These are phyloP conservation scores for Polyommatus icarus DNA, from an alignment of 2,888 invertebrate genomes.

Conservation along the genomic window DNA sequence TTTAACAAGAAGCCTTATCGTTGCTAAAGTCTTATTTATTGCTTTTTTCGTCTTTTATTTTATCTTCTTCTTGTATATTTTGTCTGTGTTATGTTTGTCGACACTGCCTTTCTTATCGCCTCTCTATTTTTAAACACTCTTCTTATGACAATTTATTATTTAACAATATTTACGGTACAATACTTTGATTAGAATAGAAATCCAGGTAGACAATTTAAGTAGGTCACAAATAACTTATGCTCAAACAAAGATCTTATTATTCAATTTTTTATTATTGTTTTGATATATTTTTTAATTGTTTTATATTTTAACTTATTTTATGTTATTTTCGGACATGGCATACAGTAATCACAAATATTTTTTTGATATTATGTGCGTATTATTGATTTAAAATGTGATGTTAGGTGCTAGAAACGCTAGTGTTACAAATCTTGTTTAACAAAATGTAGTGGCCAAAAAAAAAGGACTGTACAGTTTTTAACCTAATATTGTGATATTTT, in stretches of 20 bases:
- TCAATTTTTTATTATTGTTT: neutral
- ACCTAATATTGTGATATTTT: slow-evolving; percentile 21
- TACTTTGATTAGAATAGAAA: neutral
- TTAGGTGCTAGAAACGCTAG: neutral
- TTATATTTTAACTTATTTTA: neutral
- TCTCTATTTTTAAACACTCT: neutral
- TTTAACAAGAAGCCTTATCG: too few relatives aligned
- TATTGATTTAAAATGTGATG: slow-evolving; percentile 4
- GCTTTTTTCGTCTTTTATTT: too few relatives aligned
- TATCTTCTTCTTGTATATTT: too few relatives aligned
- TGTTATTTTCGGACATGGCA: neutral
- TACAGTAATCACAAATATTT: neutral
- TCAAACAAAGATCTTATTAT: slow-evolving; percentile 4
- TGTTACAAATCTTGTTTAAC: neutral
- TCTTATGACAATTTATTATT: neutral
- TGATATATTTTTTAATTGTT: neutral
- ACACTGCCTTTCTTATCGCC: neutral
- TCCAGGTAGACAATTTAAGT: neutral
- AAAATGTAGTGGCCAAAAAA: neutral
- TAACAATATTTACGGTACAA: neutral
- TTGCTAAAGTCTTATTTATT: too few relatives aligned
- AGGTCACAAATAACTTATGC: neutral
- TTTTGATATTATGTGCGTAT: neutral
- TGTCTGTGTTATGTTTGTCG: neutral
- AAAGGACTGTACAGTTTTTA: neutral